Evolutionary conservation across 2,888 invertebrate genomes (phyloP).

Genomic region (Orchestes rusci): DNA sequence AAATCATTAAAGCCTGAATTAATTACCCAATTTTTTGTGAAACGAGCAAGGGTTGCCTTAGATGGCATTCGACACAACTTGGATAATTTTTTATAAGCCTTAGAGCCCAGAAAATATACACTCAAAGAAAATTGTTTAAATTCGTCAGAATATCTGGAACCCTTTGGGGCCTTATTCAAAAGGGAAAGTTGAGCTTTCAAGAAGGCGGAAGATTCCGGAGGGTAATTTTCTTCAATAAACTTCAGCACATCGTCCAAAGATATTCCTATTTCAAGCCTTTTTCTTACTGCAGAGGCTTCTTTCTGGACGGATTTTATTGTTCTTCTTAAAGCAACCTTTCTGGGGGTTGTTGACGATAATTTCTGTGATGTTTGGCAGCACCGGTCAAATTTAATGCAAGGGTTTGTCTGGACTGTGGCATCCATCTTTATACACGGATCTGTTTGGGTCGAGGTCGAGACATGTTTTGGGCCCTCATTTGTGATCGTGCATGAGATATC

Average conservation of each 20-base stretch:
- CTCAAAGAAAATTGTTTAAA: constrained; percentile 7
- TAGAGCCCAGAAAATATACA: constrained; percentile 7
- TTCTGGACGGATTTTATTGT: too few relatives aligned
- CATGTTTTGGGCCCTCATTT: too few relatives aligned
- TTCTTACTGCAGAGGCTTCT: too few relatives aligned
- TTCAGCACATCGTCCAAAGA: constrained; percentile 2
- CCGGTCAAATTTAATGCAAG: too few relatives aligned
- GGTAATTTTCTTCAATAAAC: constrained; percentile 2
- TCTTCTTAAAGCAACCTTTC: too few relatives aligned
- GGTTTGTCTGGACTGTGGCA: too few relatives aligned
- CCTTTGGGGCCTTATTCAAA: constrained; percentile 1
- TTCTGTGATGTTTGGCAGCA: too few relatives aligned
- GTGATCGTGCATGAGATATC: too few relatives aligned
- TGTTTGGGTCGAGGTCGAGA: too few relatives aligned
- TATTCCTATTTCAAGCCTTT: too few relatives aligned
- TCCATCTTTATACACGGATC: too few relatives aligned
- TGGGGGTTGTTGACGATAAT: too few relatives aligned
- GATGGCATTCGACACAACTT: constrained; percentile 6
- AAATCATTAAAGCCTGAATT: constrained; percentile 8
- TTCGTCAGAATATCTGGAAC: constrained; percentile 6
- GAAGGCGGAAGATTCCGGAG: constrained; percentile 1
- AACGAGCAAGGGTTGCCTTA: constrained; percentile 1
- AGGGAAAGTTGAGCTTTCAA: constrained; percentile 5
- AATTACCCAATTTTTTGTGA: constrained; percentile 8
- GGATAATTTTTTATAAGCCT: constrained; percentile 9